phyloP scores from a whole-genome alignment of 2,113 vertebrate species.

The Toxotes jaculatrix region DNA sequence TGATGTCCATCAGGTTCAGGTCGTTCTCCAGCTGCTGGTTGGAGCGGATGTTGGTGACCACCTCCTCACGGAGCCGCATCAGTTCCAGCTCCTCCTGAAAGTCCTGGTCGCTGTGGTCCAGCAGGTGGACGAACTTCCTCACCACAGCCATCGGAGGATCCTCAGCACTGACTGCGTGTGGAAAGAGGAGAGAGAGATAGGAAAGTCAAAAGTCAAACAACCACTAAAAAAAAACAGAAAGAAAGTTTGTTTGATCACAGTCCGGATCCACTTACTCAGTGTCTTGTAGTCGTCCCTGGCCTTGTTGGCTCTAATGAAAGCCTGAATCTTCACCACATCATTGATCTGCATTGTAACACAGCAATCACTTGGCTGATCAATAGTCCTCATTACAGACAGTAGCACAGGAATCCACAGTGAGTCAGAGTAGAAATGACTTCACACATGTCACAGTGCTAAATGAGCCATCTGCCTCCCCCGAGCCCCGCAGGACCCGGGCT shows the following conservation, averaged over 20 bases:
- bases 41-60: slow-evolving; percentile 96
- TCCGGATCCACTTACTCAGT: slow-evolving; percentile 89
- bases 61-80: slow-evolving; percentile 95
- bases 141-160: slow-evolving; percentile 96
- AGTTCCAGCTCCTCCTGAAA: slow-evolving; percentile 98
- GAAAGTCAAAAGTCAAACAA: neutral
- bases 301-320: slow-evolving; percentile 98
- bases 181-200: neutral
- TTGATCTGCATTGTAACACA: slow-evolving; percentile 85
- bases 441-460: slow-evolving; percentile 43
- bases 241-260: neutral
- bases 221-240: too few relatives aligned
- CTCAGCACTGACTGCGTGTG: slow-evolving; percentile 85
- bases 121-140: slow-evolving; percentile 96
- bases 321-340: slow-evolving; percentile 97
- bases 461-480: slow-evolving; percentile 16
- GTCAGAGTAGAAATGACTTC: slow-evolving; percentile 12
- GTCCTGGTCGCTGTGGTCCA: slow-evolving; percentile 98
- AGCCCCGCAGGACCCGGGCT: neutral
- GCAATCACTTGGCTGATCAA: slow-evolving; percentile 42
- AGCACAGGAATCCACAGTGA: slow-evolving; percentile 19
- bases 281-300: slow-evolving; percentile 99
- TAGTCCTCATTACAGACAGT: slow-evolving; percentile 1
- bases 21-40: slow-evolving; percentile 98
- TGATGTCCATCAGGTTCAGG: slow-evolving; percentile 99